phyloP scores from a whole-genome alignment of 2,113 vertebrate species.

The Lampris megalopsis region DNA sequence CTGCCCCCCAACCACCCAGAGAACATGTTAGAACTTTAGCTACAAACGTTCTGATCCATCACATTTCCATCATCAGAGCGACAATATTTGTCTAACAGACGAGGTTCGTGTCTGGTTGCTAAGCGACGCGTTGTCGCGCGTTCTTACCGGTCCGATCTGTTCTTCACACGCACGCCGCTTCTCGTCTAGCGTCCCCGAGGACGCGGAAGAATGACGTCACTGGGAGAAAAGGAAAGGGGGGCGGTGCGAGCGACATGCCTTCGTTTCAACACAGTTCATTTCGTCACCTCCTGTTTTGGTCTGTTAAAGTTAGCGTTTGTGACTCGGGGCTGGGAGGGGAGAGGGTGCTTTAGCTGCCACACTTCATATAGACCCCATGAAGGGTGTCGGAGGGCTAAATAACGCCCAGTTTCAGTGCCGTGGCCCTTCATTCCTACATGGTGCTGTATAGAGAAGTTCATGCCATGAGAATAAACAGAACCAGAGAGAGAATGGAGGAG shows the following conservation, averaged over 20 bases:
- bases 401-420: too few relatives aligned
- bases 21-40: too few relatives aligned
- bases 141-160: not conserved
- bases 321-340: not conserved
- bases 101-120: too few relatives aligned
- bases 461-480: slow-evolving; percentile 40
- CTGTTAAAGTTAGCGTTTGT: not conserved
- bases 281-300: not conserved
- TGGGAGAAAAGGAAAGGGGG: slow-evolving; percentile 37
- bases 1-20: too few relatives aligned
- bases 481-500: slow-evolving; percentile 15
- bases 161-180: too few relatives aligned
- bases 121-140: too few relatives aligned
- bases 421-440: slow-evolving; percentile 33
- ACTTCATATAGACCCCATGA: too few relatives aligned
- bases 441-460: slow-evolving; percentile 29
- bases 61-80: too few relatives aligned
- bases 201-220: slow-evolving; percentile 40
- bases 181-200: not conserved
- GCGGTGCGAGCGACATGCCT: slow-evolving; percentile 29
- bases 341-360: too few relatives aligned
- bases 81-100: too few relatives aligned
- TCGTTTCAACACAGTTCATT: not conserved
- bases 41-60: too few relatives aligned
- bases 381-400: too few relatives aligned